Percentiles rank a stretch among this genome's conserved stretches.
Conservation (phyloP, 2,888 invertebrate species). For the Brachyopa scutellaris region DNA sequence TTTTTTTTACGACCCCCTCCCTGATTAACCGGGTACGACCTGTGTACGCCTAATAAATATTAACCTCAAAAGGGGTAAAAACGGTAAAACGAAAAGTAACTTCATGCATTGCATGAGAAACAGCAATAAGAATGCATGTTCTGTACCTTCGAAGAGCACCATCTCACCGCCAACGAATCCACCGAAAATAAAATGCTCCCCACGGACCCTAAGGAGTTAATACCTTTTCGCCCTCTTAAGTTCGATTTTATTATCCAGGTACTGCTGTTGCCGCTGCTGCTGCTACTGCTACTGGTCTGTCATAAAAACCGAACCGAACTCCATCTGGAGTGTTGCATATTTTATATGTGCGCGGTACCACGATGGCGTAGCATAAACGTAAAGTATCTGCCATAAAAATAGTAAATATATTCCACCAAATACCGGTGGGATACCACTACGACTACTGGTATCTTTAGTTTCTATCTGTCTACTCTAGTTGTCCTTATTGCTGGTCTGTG, state of each 20-base stretch:
- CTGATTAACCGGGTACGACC: conserved; percentile 44
- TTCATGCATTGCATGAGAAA: conserved; percentile 55
- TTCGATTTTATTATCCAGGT: conserved; percentile 72
- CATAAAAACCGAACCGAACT: conserved; percentile 58
- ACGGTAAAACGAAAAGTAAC: conserved; percentile 30
- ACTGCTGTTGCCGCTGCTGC: too few species aligned
- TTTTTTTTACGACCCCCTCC: conserved; percentile 28
- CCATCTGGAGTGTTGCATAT: conserved; percentile 67
- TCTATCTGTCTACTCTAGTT: conserved; percentile 6
- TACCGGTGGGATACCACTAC: conserved; percentile 12
- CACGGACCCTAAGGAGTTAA: conserved; percentile 52
- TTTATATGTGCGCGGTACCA: conserved; percentile 49
- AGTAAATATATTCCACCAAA: conserved; percentile 39
- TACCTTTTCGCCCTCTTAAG: conserved; percentile 65
- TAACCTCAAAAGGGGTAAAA: conserved; percentile 57
- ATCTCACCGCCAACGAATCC: background rate
- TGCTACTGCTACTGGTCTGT: too few species aligned
- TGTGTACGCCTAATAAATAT: conserved; percentile 54
- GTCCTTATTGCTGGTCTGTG: conserved; percentile 16
- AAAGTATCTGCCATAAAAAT: conserved; percentile 62
- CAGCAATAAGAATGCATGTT: conserved; percentile 59
- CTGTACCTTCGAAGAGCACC: background rate
- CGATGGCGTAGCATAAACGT: conserved; percentile 55
- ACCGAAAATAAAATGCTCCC: conserved; percentile 60
- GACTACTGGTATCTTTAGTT: background rate